Evolutionary conservation across 2,888 invertebrate species (phyloP).

Genomic region (Ornithoptera alexandrae): DNA sequence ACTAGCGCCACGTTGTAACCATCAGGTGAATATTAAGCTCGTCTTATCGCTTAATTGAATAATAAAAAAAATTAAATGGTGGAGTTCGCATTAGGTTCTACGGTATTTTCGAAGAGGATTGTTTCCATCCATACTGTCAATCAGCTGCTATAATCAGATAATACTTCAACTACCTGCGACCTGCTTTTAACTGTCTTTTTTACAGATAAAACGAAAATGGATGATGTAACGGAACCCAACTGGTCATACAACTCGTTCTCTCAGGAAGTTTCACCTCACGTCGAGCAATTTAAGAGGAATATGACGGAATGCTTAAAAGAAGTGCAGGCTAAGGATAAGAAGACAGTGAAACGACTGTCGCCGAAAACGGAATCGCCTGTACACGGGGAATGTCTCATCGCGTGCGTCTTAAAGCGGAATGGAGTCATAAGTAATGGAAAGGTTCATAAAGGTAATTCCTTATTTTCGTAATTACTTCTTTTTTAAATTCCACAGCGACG

Average conservation of each 20-base stretch:
- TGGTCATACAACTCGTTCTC: conserved; percentile 79
- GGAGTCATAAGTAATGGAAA: conserved; percentile 63
- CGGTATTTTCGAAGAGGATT: no score
- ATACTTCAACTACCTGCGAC: no score
- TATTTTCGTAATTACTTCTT: no score
- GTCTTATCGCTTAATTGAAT: no score
- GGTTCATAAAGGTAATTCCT: conserved; percentile 59
- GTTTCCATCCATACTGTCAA: no score
- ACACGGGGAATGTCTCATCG: conserved; percentile 69
- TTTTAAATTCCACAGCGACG: no score
- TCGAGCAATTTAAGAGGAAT: conserved; percentile 61
- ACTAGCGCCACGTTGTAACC: no score
- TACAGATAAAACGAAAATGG: conserved; percentile 25
- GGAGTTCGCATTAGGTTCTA: no score
- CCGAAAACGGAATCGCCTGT: conserved; percentile 64
- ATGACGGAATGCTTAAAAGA: conserved; percentile 71
- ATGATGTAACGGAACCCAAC: conserved; percentile 50
- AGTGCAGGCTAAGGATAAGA: conserved; percentile 58
- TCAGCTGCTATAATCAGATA: no score
- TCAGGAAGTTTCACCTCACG: conserved; percentile 52
- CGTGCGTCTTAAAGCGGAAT: conserved; percentile 68
- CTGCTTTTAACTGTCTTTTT: no score
- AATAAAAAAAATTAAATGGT: no score
- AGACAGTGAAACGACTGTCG: conserved; percentile 55
- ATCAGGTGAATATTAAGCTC: no score